Percentiles rank a stretch among this genome's conserved stretches.
phyloP scores from a whole-genome alignment of 2,113 vertebrate genomes.

The Carollia perspicillata region DNA sequence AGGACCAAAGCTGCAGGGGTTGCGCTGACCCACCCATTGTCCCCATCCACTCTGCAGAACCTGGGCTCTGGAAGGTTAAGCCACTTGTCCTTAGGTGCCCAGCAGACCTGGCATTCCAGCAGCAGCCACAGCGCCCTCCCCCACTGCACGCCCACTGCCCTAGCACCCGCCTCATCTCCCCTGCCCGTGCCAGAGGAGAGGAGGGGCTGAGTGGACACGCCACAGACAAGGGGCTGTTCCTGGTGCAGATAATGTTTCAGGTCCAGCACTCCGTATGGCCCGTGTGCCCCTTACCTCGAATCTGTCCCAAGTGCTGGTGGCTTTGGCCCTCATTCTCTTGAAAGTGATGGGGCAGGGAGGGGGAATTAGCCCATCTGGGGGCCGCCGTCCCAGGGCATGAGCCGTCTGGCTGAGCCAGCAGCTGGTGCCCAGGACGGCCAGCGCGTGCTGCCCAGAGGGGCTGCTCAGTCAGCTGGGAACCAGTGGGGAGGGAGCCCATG shows the following conservation, averaged over 20 bases:
- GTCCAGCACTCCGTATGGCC: not conserved
- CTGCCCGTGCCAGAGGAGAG: too few relatives aligned
- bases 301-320: too few relatives aligned
- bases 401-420: not conserved
- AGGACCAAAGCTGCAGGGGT: not conserved
- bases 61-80: not conserved
- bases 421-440: not conserved
- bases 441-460: accelerated
- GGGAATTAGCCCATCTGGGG: not conserved
- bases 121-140: not conserved
- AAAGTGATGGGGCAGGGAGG: not conserved
- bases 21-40: not conserved
- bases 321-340: not conserved
- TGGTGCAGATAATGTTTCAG: too few relatives aligned
- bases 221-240: too few relatives aligned
- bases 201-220: not conserved
- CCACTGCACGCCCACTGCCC: accelerated
- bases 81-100: not conserved
- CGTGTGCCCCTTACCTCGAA: too few relatives aligned
- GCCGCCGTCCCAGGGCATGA: not conserved
- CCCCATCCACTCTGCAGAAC: not conserved
- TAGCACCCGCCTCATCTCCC: too few relatives aligned
- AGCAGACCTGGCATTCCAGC: not conserved
- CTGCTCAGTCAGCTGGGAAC: not conserved
- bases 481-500: not conserved